Percentiles rank a stretch among this genome's conserved stretches.
Conservation (phyloP, 2,888 invertebrate species). For the Athrips mouffetella region DNA sequence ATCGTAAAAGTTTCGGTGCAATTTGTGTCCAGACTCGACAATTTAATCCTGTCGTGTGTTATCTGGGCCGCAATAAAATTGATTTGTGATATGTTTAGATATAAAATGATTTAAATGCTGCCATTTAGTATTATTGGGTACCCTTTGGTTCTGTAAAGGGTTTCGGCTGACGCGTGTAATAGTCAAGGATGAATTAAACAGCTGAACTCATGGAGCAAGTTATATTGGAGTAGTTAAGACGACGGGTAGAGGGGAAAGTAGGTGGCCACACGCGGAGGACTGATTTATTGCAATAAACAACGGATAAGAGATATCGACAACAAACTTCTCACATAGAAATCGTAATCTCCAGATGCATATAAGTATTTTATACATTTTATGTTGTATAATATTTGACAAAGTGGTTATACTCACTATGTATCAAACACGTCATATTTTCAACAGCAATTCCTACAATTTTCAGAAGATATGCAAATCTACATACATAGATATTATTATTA, state of each 20-base stretch:
- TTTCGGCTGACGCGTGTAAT: not conserved
- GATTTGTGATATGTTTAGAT: slow-evolving; percentile 20
- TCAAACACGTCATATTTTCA: too few species aligned
- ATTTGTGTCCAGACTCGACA: slow-evolving; percentile 40
- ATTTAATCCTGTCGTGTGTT: slow-evolving; percentile 17
- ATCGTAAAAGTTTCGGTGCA: slow-evolving; percentile 43
- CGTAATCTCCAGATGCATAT: slow-evolving; percentile 9
- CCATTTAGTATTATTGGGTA: slow-evolving; percentile 12
- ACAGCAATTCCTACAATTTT: too few species aligned
- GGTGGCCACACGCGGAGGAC: slow-evolving; percentile 13
- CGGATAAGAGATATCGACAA: slow-evolving; percentile 33
- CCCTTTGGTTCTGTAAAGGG: not conserved
- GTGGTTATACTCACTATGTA: too few species aligned
- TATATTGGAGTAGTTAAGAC: not conserved
- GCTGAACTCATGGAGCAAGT: not conserved
- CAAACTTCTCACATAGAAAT: slow-evolving; percentile 12
- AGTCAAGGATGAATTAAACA: not conserved
- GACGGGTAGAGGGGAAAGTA: not conserved
- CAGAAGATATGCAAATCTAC: too few species aligned
- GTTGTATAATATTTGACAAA: too few species aligned
- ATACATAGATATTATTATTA: too few species aligned
- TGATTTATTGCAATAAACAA: slow-evolving; percentile 61
- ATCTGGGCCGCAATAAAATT: slow-evolving; percentile 21
- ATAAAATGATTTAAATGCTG: slow-evolving; percentile 14
- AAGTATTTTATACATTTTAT: too few species aligned